A percentile compares a stretch with the other conserved stretches of the same genome.
phyloP scores from a whole-genome alignment of 53 echinoderm and acorn worm genomes.

The Holothuria leucospilota region DNA sequence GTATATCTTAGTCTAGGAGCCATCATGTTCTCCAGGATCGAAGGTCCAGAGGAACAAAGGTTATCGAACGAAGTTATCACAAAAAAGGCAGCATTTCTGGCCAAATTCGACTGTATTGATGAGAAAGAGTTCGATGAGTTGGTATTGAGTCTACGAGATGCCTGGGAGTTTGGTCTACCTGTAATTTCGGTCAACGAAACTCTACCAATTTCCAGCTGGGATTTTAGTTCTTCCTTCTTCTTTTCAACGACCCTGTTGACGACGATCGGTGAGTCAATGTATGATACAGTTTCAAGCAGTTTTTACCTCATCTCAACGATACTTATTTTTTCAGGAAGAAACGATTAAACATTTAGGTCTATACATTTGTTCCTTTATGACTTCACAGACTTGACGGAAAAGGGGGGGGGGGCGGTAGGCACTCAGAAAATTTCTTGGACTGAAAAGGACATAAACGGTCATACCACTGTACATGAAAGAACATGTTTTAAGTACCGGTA shows the following conservation, averaged over 20 bases:
- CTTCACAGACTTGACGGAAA: too few relatives aligned
- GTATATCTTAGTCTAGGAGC: slow-evolving; percentile 23
- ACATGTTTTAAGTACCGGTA: too few relatives aligned
- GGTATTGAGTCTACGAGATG: slow-evolving; percentile 26
- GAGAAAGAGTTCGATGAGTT: slow-evolving; percentile 53
- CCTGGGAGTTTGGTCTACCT: slow-evolving; percentile 62
- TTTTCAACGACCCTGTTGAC: slow-evolving; percentile 91
- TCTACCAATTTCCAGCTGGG: slow-evolving; percentile 71
- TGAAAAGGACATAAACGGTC: too few relatives aligned
- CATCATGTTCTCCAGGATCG: slow-evolving; percentile 30
- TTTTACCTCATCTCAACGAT: too few relatives aligned
- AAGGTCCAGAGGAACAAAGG: slow-evolving; percentile 26
- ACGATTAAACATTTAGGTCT: too few relatives aligned
- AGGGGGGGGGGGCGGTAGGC: too few relatives aligned
- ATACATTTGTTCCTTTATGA: too few relatives aligned
- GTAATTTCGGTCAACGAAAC: slow-evolving; percentile 34
- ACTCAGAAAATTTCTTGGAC: too few relatives aligned
- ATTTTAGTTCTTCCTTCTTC: slow-evolving; percentile 87
- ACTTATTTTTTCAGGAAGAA: too few relatives aligned
- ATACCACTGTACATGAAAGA: too few relatives aligned
- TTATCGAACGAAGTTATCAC: neutral
- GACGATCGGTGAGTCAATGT: slow-evolving; percentile 82
- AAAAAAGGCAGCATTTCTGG: neutral
- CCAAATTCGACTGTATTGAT: slow-evolving; percentile 42
- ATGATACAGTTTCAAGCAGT: too few relatives aligned